Evolutionary conservation across 2,888 invertebrate species (phyloP).

Genomic region (Adelphocoris suturalis): DNA sequence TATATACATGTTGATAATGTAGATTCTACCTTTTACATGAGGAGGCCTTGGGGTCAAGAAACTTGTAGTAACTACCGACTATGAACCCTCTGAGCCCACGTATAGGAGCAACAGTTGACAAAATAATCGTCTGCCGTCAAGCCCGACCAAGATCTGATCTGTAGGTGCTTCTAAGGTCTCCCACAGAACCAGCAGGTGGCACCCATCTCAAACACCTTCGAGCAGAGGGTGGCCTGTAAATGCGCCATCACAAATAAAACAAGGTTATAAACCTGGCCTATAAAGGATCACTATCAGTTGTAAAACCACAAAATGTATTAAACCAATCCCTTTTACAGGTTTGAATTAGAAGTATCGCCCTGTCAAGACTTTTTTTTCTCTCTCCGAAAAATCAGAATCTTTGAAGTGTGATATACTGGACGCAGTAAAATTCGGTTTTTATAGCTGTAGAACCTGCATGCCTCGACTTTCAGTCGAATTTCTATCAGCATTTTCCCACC

Average conservation of each 20-base stretch:
- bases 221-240: slow-evolving; percentile 25
- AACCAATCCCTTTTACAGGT: slow-evolving; percentile 34
- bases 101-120: background rate
- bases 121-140: slow-evolving; percentile 3
- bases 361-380: slow-evolving; percentile 5
- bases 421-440: background rate
- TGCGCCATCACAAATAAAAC: slow-evolving; percentile 3
- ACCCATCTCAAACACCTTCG: slow-evolving; percentile 30
- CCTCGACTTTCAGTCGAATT: background rate
- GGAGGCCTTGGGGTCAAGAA: background rate
- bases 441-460: background rate
- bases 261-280: background rate
- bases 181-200: slow-evolving; percentile 43
- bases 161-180: slow-evolving; percentile 10
- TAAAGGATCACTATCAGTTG: slow-evolving; percentile 37
- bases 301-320: slow-evolving; percentile 53
- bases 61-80: background rate
- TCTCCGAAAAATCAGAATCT: background rate
- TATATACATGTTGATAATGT: no score
- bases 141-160: slow-evolving; percentile 1
- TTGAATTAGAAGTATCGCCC: slow-evolving; percentile 6
- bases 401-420: background rate
- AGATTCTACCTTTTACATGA: no score
- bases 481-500: background rate
- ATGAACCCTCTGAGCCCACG: background rate